A percentile compares a stretch with the other conserved stretches of the same genome.
Evolutionary conservation across 2,113 vertebrate species (phyloP).

Genomic region (Nyctereutes procyonoides): DNA sequence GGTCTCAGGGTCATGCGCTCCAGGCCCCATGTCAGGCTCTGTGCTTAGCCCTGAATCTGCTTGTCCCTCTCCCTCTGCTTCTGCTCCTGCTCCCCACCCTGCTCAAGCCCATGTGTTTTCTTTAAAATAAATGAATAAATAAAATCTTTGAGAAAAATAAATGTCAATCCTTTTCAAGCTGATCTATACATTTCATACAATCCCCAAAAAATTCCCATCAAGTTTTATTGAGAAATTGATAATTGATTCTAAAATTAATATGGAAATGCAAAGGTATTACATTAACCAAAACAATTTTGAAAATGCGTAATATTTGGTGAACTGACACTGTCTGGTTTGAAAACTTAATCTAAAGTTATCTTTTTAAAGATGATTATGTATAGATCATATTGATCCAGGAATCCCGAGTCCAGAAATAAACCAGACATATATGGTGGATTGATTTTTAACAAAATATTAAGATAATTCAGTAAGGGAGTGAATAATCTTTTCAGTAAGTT

Average conservation of each 20-base stretch:
- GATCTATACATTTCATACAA: background rate
- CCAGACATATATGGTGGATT: background rate
- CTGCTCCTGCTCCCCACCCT: too few relatives aligned
- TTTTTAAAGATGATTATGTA: background rate
- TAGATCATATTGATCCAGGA: background rate
- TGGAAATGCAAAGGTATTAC: background rate
- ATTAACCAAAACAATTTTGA: background rate
- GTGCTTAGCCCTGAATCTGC: too few relatives aligned
- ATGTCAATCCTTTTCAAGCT: too few relatives aligned
- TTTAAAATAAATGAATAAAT: too few relatives aligned
- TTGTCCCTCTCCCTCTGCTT: too few relatives aligned
- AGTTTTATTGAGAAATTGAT: background rate
- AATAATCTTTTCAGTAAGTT: background rate
- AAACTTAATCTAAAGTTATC: background rate
- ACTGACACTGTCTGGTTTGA: background rate
- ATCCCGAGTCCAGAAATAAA: background rate
- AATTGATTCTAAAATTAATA: background rate
- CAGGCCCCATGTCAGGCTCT: too few relatives aligned
- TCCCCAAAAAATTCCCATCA: background rate
- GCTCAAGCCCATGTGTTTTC: too few relatives aligned
- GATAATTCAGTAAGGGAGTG: background rate
- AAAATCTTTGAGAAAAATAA: background rate
- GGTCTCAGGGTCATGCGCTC: too few relatives aligned
- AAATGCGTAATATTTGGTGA: background rate
- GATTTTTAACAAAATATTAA: background rate